Evolutionary conservation across 1,140 invertebrate genomes (phyloP).

Genomic region (Meloidogyne hapla): DNA sequence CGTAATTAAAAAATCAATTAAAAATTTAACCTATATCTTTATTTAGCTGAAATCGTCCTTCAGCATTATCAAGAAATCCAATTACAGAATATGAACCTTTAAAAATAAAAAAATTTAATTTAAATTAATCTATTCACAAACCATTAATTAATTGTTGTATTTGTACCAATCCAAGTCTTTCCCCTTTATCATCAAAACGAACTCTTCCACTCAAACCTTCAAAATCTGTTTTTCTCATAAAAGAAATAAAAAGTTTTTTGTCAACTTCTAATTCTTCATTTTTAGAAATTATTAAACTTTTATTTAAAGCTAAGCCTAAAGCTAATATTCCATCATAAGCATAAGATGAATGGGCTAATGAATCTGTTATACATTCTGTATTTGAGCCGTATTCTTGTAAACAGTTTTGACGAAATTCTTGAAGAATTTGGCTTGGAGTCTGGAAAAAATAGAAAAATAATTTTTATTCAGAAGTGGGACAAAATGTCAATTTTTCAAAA

Average conservation of each 20-base stretch:
- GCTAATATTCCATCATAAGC: slow-evolving; percentile 59
- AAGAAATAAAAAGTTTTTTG: slow-evolving; percentile 27
- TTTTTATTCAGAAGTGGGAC: background rate
- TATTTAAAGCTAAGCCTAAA: slow-evolving; percentile 56
- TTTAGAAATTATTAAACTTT: slow-evolving; percentile 8
- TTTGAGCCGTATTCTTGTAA: slow-evolving; percentile 14
- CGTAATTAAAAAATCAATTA: too few relatives aligned
- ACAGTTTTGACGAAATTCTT: slow-evolving; percentile 42
- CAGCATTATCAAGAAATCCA: slow-evolving; percentile 53
- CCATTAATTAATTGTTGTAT: slow-evolving; percentile 79
- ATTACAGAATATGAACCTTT: slow-evolving; percentile 46
- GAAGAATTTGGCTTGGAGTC: slow-evolving; percentile 42
- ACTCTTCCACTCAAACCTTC: slow-evolving; percentile 74
- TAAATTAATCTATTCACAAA: background rate
- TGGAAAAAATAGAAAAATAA: slow-evolving; percentile 28
- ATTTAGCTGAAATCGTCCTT: slow-evolving; percentile 33
- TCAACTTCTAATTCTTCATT: background rate
- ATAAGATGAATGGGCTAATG: slow-evolving; percentile 50
- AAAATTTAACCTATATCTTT: background rate
- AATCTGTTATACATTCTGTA: slow-evolving; percentile 24
- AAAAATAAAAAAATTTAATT: background rate
- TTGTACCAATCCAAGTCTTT: slow-evolving; percentile 86
- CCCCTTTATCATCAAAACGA: slow-evolving; percentile 83
- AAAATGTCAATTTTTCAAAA: background rate
- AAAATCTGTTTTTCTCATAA: slow-evolving; percentile 48